phyloP scores from a whole-genome alignment of 2,888 invertebrate genomes.

The Chrysolina oricalcia region DNA sequence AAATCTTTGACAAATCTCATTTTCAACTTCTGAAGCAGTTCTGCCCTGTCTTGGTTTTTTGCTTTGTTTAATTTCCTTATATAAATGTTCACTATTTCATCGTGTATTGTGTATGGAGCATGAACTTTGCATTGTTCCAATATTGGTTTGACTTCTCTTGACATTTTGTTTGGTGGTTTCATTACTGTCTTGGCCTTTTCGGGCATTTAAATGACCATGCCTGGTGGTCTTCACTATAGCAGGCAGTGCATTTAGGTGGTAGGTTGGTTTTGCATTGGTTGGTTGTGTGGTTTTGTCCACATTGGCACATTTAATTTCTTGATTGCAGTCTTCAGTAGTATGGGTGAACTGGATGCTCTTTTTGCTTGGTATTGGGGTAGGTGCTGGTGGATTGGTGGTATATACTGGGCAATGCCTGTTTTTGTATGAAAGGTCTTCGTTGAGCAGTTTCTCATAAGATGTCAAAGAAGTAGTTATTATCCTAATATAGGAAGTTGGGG shows the following conservation, averaged over 20 bases:
- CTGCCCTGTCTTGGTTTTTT: slow-evolving; percentile 32
- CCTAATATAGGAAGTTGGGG: slow-evolving; percentile 23
- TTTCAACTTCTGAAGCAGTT: slow-evolving; percentile 35
- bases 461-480: slow-evolving; percentile 27
- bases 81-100: slow-evolving; percentile 35
- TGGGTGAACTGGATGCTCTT: neutral
- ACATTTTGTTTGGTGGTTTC: neutral
- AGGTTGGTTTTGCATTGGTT: neutral
- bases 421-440: slow-evolving; percentile 29
- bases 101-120: slow-evolving; percentile 36
- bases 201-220: too few species aligned
- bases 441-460: slow-evolving; percentile 33
- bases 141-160: neutral
- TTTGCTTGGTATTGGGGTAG: neutral
- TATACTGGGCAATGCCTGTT: neutral
- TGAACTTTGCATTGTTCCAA: slow-evolving; percentile 26
- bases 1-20: slow-evolving; percentile 31
- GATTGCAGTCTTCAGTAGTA: neutral
- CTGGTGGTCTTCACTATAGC: too few species aligned
- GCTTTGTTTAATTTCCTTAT: slow-evolving; percentile 36
- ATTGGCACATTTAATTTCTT: slow-evolving; percentile 20
- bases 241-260: slow-evolving; percentile 2
- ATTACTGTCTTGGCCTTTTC: neutral
- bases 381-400: neutral
- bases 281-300: slow-evolving; percentile 5